Base-by-base conservation (phyloP, 1,140 invertebrate species). In the Drosophila virilis region DNA sequence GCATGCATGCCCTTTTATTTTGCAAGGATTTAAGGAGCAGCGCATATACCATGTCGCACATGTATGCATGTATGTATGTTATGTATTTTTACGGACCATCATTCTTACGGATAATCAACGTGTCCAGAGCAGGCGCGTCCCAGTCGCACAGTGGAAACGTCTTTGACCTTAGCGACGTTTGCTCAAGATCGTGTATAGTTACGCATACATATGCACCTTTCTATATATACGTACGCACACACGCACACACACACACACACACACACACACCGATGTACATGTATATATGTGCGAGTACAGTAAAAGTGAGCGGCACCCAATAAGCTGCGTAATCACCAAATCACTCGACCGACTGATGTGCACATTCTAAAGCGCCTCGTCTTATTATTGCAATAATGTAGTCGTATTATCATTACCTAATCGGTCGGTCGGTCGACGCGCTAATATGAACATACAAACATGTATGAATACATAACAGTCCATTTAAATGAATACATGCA, bases 361-460 rank as follows among this genome's bases (percentile, higher is more conserved):
- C 43, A 57, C 72, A 52, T 65, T 60, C 77, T 50, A 52, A 65
- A 43, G 38, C 67, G 33, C 40, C 50, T 38, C 60, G 75, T 65
- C 40, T 66, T 71, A 66, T 70, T 80, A 64, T 67, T 79, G 57
- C 66, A 69, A 69, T 69, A 69, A 69, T 74, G 55, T 71, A 54
- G 48, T 76, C 78, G 70, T 67, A 57, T 76, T 80, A 81, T 77
- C 72, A 81, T 81, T 81, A 77, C 78, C 81, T 80, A 81, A 81
- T 81, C 78, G 78, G 60, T 80, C 78, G 78, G 60, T 80, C 72
- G 71, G 62, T 81, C 50, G 74, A 38, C 73, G 59, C 13, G 10
- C 58, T 38, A 33, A 59, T n/a, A 28, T 15, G 5, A 8, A 13
- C 17, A 13, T 60, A 10, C 48, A 7, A 35, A 15, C 32, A 59